phyloP scores from a whole-genome alignment of 2,797 vertebrate genomes.

The Valencia hispanica region DNA sequence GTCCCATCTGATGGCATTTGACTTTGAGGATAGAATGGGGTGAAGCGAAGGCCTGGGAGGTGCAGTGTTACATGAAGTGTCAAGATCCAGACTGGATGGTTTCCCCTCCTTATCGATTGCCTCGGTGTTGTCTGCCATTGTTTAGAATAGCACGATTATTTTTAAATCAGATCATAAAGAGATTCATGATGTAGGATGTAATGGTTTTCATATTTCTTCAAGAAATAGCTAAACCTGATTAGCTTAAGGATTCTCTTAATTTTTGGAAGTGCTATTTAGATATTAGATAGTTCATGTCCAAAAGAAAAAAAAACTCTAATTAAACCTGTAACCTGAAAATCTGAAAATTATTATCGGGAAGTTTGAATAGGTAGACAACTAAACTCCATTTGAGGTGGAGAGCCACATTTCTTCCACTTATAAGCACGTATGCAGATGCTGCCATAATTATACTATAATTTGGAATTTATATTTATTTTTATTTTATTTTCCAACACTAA shows the following conservation, averaged over 20 bases:
- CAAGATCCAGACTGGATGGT: constrained; percentile 71
- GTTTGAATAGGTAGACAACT: background rate
- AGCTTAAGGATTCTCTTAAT: no score
- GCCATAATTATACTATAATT: background rate
- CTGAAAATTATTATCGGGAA: background rate
- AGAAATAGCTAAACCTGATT: background rate
- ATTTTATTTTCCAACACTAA: background rate
- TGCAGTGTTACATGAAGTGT: constrained; percentile 62
- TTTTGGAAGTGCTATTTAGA: background rate
- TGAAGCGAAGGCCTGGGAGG: constrained; percentile 75
- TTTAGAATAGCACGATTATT: constrained; percentile 30
- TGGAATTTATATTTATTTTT: background rate
- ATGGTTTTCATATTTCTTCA: background rate
- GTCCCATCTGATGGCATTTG: constrained; percentile 85
- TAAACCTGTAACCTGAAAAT: background rate
- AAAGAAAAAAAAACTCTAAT: background rate
- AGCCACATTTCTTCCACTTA: background rate
- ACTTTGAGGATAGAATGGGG: constrained; percentile 80
- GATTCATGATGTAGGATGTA: background rate
- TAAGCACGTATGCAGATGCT: background rate
- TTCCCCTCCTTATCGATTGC: constrained; percentile 81
- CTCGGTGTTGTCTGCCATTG: constrained; percentile 78
- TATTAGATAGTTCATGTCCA: background rate
- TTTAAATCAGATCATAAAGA: background rate
- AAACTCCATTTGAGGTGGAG: background rate